phyloP scores from a whole-genome alignment of 1,140 invertebrate genomes.

The Chymomyza costata region DNA sequence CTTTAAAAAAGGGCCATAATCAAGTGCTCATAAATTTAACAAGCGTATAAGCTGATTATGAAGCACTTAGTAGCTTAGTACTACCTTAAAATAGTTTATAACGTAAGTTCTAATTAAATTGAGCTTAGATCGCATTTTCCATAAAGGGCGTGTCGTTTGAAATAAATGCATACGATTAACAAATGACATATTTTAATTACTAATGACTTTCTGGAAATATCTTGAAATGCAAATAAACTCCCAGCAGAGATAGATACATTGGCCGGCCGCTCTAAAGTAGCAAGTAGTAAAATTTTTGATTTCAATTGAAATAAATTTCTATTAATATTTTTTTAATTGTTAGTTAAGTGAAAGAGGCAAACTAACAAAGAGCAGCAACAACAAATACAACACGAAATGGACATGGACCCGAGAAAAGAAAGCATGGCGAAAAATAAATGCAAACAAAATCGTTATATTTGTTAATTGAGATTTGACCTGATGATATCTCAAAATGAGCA shows the following conservation, averaged over 20 bases:
- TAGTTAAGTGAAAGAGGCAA: conserved; percentile 52
- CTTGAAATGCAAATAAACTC: no score
- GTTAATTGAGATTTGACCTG: conserved; percentile 72
- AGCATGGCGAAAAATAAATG: conserved; percentile 12
- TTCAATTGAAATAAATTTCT: conserved; percentile 73
- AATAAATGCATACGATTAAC: no score
- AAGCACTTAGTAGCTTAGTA: no score
- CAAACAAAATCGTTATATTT: conserved; percentile 60
- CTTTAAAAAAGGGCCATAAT: conserved; percentile 42
- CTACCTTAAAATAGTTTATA: no score
- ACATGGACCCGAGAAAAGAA: conserved; percentile 25
- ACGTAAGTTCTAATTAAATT: no score
- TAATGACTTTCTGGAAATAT: no score
- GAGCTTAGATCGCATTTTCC: no score
- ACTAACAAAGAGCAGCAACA: conserved; percentile 4
- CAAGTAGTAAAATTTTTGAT: conserved; percentile 67
- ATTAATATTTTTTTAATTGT: conserved; percentile 73
- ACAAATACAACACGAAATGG: conserved; percentile 17
- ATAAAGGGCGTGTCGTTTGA: no score
- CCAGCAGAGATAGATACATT: no score
- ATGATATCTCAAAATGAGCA: conserved; percentile 67
- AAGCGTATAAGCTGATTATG: conserved; percentile 64
- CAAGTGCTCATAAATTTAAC: conserved; percentile 53
- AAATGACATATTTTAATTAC: no score
- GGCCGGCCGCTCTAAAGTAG: no score